A percentile compares a stretch with the other conserved stretches of the same genome.
phyloP scores from a whole-genome alignment of 2,888 invertebrate species.

The Catocala nupta region DNA sequence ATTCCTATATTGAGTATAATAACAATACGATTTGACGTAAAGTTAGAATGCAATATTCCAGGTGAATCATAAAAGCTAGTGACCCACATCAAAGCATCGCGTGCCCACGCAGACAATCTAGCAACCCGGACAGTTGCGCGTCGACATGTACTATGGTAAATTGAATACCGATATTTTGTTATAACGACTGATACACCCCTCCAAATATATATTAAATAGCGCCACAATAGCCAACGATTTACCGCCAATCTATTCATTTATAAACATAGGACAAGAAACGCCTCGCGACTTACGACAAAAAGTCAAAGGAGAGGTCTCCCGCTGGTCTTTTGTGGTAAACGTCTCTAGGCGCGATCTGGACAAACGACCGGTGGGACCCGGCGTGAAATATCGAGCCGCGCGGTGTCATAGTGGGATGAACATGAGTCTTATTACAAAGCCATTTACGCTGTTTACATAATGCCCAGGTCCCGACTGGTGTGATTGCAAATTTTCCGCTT shows the following conservation, averaged over 20 bases:
- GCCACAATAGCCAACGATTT: constrained; percentile 83
- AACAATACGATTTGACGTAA: constrained; percentile 22
- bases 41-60: constrained; percentile 54
- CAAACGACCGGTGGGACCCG: constrained; percentile 80
- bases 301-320: constrained; percentile 81
- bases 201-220: constrained; percentile 80
- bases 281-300: constrained; percentile 84
- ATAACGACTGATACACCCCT: constrained; percentile 73
- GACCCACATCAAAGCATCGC: constrained; percentile 73
- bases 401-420: constrained; percentile 75
- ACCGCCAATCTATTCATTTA: constrained; percentile 86
- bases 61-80: constrained; percentile 71
- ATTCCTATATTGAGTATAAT: background rate
- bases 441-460: constrained; percentile 83
- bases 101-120: constrained; percentile 70
- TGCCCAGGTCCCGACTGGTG: constrained; percentile 66
- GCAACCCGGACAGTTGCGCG: constrained; percentile 78
- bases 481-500: constrained; percentile 83
- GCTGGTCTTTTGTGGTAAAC: constrained; percentile 80
- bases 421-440: constrained; percentile 80
- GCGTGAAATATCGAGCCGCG: constrained; percentile 80
- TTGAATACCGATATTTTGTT: constrained; percentile 74
- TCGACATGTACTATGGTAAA: constrained; percentile 76
- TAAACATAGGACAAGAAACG: constrained; percentile 78
- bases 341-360: constrained; percentile 79